phyloP scores from a whole-genome alignment of 2,888 invertebrate genomes.

The Amphimallon solstitiale region DNA sequence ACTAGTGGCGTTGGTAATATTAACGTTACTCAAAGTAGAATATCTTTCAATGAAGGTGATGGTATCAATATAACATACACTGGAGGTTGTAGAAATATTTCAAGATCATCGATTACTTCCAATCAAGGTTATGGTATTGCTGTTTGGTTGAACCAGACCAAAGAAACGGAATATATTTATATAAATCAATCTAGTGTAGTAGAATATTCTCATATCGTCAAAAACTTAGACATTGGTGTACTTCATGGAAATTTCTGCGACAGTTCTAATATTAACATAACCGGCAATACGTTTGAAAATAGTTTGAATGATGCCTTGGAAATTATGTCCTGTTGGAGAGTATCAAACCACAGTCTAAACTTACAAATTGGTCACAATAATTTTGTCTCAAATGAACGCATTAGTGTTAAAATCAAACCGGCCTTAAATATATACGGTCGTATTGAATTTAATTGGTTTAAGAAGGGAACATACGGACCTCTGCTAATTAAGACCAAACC shows the following conservation, averaged over 20 bases:
- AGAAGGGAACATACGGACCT: slow-evolving; percentile 82
- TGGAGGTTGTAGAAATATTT: slow-evolving; percentile 93
- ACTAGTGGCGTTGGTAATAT: slow-evolving; percentile 92
- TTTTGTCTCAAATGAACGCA: slow-evolving; percentile 79
- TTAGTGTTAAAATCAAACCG: slow-evolving; percentile 82
- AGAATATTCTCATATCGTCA: slow-evolving; percentile 86
- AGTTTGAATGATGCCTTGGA: slow-evolving; percentile 83
- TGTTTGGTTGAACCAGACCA: slow-evolving; percentile 89
- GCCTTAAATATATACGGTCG: slow-evolving; percentile 80
- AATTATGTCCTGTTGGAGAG: slow-evolving; percentile 84
- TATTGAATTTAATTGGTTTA: slow-evolving; percentile 91
- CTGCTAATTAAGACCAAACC: slow-evolving; percentile 85
- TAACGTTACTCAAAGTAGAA: slow-evolving; percentile 89
- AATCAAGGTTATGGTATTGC: slow-evolving; percentile 91
- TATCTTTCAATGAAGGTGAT: slow-evolving; percentile 91
- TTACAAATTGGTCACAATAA: slow-evolving; percentile 88
- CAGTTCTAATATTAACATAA: slow-evolving; percentile 87
- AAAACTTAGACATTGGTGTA: slow-evolving; percentile 89
- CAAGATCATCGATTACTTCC: slow-evolving; percentile 83
- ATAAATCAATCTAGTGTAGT: slow-evolving; percentile 88
- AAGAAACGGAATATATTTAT: slow-evolving; percentile 78
- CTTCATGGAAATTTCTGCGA: slow-evolving; percentile 94
- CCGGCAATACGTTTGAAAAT: slow-evolving; percentile 87
- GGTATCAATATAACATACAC: slow-evolving; percentile 96
- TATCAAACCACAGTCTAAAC: slow-evolving; percentile 65